Evolutionary conservation across 2,888 invertebrate genomes (phyloP).

Genomic region (Drosophila mettleri): DNA sequence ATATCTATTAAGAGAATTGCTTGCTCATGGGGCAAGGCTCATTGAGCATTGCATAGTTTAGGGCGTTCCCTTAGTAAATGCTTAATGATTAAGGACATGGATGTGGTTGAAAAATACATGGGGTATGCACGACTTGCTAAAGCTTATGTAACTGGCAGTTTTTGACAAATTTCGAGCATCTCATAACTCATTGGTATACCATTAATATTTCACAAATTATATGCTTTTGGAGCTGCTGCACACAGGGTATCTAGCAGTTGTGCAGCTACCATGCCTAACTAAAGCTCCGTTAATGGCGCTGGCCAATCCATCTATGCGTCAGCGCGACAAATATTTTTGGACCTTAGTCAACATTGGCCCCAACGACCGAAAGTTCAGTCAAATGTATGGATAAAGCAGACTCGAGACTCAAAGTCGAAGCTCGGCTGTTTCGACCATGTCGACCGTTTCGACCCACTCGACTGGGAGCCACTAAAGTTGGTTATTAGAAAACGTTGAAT

Average conservation of each 20-base stretch:
- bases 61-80: conserved; percentile 39
- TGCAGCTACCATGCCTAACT: background rate
- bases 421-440: conserved; percentile 33
- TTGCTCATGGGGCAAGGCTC: conserved; percentile 27
- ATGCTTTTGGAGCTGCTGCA: background rate
- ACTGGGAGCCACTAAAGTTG: conserved; percentile 57
- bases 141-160: background rate
- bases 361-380: conserved; percentile 28
- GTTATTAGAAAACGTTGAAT: conserved; percentile 64
- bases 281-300: conserved; percentile 23
- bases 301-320: conserved; percentile 56
- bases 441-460: conserved; percentile 22
- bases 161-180: too few relatives aligned
- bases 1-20: conserved; percentile 9
- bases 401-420: conserved; percentile 24
- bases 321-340: conserved; percentile 54
- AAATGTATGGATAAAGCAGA: conserved; percentile 36
- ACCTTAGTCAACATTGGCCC: conserved; percentile 71
- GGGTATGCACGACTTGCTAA: background rate
- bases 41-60: conserved; percentile 60
- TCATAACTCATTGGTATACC: background rate
- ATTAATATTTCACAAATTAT: background rate
- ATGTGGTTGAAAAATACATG: background rate
- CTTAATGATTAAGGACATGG: conserved; percentile 4
- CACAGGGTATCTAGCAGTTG: background rate